Conservation (phyloP, 2,113 vertebrate genomes). For the Callorhinus ursinus region DNA sequence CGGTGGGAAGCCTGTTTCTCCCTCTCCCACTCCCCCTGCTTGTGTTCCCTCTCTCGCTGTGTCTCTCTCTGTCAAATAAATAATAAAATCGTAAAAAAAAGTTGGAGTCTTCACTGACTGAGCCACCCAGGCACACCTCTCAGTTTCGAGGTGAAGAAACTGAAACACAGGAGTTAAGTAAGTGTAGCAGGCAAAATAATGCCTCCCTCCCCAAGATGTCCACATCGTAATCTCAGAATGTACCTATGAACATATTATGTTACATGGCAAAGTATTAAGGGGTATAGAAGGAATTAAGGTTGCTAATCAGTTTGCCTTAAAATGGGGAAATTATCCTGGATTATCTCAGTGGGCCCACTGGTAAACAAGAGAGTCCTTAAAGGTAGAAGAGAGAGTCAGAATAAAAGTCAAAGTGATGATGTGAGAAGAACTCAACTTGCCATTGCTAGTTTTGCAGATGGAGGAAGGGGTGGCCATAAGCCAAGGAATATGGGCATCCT, state of each 20-base stretch:
- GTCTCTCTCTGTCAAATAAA: no score
- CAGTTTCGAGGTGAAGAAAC: neutral
- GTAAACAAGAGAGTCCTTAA: slow-evolving; percentile 13
- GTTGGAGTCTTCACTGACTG: no score
- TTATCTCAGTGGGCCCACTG: neutral
- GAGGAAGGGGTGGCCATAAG: neutral
- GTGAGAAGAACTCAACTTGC: neutral
- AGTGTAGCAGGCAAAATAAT: neutral
- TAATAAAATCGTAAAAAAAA: no score
- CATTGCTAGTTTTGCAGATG: neutral
- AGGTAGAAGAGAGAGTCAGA: neutral
- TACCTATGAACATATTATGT: neutral
- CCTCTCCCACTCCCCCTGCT: no score
- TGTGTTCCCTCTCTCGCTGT: no score
- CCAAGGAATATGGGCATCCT: neutral
- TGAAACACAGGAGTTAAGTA: neutral
- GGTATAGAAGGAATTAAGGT: neutral
- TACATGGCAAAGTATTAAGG: neutral
- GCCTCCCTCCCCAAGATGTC: neutral
- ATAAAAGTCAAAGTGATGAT: neutral
- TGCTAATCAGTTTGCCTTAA: neutral
- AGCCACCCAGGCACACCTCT: neutral
- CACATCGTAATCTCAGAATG: neutral
- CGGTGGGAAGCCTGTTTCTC: no score
- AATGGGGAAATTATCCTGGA: neutral